Conservation (phyloP, 1,140 invertebrate species). For the Sinella curviseta region DNA sequence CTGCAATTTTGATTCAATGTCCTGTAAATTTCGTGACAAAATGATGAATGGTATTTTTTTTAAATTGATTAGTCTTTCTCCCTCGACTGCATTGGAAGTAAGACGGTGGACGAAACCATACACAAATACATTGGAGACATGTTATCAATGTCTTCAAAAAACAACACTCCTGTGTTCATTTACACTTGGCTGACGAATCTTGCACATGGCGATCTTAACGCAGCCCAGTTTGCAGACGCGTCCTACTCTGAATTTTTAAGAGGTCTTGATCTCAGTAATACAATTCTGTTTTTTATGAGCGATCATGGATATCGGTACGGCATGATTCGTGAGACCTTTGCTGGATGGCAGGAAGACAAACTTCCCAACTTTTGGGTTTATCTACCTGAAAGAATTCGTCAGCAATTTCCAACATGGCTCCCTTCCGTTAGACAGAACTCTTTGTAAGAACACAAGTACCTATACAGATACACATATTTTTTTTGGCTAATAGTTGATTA, state of each 20-base stretch:
- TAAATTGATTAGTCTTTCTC: constrained; percentile 28
- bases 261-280: constrained; percentile 36
- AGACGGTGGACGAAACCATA: constrained; percentile 40
- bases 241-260: constrained; percentile 32
- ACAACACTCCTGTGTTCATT: constrained; percentile 38
- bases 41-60: background rate
- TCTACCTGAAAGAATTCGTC: constrained; percentile 26
- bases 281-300: constrained; percentile 46
- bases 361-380: constrained; percentile 44
- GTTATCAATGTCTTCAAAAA: background rate
- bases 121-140: constrained; percentile 33
- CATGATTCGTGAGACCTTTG: constrained; percentile 38
- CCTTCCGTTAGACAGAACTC: background rate
- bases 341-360: constrained; percentile 49
- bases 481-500: too few species aligned
- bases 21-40: background rate
- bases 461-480: too few species aligned
- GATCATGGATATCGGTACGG: constrained; percentile 49
- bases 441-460: background rate
- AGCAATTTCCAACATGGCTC: background rate
- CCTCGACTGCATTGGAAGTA: constrained; percentile 40
- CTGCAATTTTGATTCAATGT: background rate
- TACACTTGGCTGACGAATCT: constrained; percentile 44
- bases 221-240: constrained; percentile 25
- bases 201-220: constrained; percentile 39